Percentiles rank a stretch among this genome's conserved stretches.
These are phyloP conservation scores for Phoxinus dragarum DNA, from an alignment of 2,797 vertebrate species.

Conservation along the genomic window DNA sequence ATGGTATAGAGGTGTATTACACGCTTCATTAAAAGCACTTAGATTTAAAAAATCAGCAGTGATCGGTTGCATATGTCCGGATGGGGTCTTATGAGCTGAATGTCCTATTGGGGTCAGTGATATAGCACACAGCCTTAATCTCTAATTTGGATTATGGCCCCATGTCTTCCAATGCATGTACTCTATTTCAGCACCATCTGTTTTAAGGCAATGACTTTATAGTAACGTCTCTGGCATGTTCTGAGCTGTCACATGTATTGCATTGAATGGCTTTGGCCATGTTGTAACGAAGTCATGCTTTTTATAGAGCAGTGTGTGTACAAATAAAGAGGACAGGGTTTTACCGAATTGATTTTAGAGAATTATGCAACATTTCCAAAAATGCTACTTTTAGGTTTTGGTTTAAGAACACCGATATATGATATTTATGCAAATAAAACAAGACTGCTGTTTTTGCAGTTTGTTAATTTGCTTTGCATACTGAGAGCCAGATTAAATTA, in stretches of 20 bases:
- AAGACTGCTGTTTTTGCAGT: neutral
- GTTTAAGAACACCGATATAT: neutral
- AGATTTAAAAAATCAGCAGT: neutral
- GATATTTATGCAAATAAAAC: neutral
- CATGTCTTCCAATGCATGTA: slow-evolving; percentile 39
- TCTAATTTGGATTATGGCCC: slow-evolving; percentile 55
- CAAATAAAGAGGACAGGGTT: neutral
- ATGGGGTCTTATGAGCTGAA: neutral
- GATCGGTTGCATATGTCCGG: slow-evolving; percentile 1
- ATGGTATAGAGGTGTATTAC: neutral
- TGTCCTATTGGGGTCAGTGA: slow-evolving; percentile 52
- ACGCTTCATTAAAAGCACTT: neutral
- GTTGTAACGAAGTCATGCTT: slow-evolving; percentile 14
- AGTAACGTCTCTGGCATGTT: slow-evolving; percentile 28
- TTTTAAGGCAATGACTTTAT: slow-evolving; percentile 49
- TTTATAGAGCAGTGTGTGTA: neutral
- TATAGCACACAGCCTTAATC: slow-evolving; percentile 48
- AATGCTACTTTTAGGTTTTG: neutral
- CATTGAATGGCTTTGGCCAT: neutral
- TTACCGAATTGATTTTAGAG: neutral
- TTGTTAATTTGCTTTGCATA: neutral
- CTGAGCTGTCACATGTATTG: slow-evolving; percentile 29
- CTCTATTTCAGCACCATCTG: slow-evolving; percentile 50
- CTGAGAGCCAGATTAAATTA: neutral
- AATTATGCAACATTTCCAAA: neutral